phyloP scores from a whole-genome alignment of 2,797 vertebrate genomes.

The Cercopithecus petaurista region DNA sequence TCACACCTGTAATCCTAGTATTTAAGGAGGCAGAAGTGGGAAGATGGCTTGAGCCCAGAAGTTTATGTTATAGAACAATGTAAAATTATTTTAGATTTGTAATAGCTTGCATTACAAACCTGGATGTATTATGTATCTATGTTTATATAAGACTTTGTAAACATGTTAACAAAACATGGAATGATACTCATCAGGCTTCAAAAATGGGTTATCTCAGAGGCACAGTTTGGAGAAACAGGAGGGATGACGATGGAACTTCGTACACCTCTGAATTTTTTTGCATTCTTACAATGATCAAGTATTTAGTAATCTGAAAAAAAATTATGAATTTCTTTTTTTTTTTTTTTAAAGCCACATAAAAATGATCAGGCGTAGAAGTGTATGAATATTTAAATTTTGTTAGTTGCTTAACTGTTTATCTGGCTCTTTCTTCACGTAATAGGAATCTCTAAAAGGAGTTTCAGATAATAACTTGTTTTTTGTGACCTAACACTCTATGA shows the following conservation, averaged over 20 bases:
- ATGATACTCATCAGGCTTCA: not conserved
- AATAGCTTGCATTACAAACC: not conserved
- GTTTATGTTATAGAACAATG: not conserved
- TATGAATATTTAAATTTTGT: not conserved
- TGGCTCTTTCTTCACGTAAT: not conserved
- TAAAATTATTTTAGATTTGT: not conserved
- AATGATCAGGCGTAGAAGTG: not conserved
- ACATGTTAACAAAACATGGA: conserved; percentile 20
- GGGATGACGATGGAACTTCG: not conserved
- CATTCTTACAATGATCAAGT: not conserved
- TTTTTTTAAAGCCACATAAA: not conserved
- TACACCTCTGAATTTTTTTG: not conserved
- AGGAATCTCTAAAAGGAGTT: conserved; percentile 55
- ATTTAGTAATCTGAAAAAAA: conserved; percentile 5
- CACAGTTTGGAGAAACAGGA: not conserved
- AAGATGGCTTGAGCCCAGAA: no score
- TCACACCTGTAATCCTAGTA: not conserved
- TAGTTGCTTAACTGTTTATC: not conserved
- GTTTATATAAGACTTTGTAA: not conserved
- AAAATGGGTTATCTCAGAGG: not conserved
- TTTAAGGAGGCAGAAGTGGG: not conserved
- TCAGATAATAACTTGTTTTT: conserved; percentile 37
- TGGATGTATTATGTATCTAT: not conserved
- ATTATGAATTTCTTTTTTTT: not conserved
- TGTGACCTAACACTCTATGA: not conserved